phyloP scores from a whole-genome alignment of 2,113 vertebrate species.

The human (Homo sapiens) region DNA sequence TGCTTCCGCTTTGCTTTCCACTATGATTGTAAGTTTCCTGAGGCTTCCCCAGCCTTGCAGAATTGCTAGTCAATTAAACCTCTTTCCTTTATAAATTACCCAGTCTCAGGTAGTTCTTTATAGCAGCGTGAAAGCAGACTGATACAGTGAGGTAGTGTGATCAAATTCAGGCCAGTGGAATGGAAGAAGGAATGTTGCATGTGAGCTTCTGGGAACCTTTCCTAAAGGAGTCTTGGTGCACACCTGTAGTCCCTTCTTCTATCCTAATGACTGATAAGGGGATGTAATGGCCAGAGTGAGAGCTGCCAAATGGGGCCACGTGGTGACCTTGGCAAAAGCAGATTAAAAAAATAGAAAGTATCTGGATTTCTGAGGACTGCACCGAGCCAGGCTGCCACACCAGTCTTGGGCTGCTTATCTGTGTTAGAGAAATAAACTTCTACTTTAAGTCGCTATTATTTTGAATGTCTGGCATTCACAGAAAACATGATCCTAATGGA shows the following conservation, averaged over 20 bases:
- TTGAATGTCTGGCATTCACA: neutral
- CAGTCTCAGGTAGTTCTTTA: too few species aligned
- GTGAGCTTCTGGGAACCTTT: neutral
- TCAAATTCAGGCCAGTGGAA: neutral
- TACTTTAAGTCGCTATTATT: neutral
- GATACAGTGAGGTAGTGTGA: neutral
- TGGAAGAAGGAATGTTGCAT: neutral
- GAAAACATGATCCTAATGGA: neutral
- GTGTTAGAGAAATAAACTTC: neutral
- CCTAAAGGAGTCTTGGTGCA: neutral
- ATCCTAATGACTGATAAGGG: neutral
- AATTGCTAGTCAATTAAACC: too few species aligned
- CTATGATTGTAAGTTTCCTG: too few species aligned
- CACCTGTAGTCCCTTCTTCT: neutral
- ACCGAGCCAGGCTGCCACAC: neutral
- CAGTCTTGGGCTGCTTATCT: neutral
- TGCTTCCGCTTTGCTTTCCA: too few species aligned
- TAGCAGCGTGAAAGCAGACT: too few species aligned
- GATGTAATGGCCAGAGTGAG: neutral
- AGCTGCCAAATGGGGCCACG: neutral
- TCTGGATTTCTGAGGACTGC: neutral
- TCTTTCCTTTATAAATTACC: too few species aligned
- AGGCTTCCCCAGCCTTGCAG: too few species aligned
- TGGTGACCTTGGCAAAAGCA: neutral
- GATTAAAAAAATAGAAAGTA: neutral